These are phyloP conservation scores for Drosophila paulistorum DNA, from an alignment of 1,140 invertebrate genomes.

Conservation along the genomic window DNA sequence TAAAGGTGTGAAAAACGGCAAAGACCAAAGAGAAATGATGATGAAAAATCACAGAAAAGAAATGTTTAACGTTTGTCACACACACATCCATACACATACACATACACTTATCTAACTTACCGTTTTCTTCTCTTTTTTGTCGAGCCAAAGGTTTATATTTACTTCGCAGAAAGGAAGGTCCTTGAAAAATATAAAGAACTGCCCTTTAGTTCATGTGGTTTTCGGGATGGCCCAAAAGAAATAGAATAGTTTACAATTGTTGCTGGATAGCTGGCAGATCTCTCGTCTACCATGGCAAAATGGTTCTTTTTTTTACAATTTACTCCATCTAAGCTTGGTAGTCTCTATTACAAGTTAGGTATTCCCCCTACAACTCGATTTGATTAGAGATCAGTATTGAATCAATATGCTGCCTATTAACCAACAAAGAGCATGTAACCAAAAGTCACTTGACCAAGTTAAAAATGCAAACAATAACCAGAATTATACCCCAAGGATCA, in stretches of 20 bases:
- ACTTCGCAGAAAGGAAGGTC: too few species aligned
- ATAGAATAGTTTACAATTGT: too few species aligned
- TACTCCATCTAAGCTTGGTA: too few species aligned
- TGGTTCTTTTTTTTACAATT: too few species aligned
- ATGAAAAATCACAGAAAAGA: conserved; percentile 71
- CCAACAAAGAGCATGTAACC: conserved; percentile 53
- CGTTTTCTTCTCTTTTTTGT: background rate
- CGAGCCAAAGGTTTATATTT: background rate
- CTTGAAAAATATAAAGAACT: too few species aligned
- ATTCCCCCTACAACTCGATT: too few species aligned
- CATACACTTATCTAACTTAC: conserved; percentile 3
- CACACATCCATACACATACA: conserved; percentile 23
- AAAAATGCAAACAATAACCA: conserved; percentile 21
- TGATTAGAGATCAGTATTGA: conserved; percentile 49
- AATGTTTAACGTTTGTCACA: conserved; percentile 51
- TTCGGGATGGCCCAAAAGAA: too few species aligned
- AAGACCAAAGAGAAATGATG: conserved; percentile 51
- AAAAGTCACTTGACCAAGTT: conserved; percentile 31
- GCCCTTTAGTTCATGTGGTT: too few species aligned
- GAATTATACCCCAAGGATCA: conserved; percentile 27
- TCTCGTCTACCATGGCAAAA: too few species aligned
- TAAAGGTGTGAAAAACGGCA: conserved; percentile 53
- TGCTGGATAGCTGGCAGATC: too few species aligned
- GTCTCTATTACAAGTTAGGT: too few species aligned
- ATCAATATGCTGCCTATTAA: conserved; percentile 79